phyloP scores from a whole-genome alignment of 2,113 vertebrate genomes.

The Dasyurus viverrinus region DNA sequence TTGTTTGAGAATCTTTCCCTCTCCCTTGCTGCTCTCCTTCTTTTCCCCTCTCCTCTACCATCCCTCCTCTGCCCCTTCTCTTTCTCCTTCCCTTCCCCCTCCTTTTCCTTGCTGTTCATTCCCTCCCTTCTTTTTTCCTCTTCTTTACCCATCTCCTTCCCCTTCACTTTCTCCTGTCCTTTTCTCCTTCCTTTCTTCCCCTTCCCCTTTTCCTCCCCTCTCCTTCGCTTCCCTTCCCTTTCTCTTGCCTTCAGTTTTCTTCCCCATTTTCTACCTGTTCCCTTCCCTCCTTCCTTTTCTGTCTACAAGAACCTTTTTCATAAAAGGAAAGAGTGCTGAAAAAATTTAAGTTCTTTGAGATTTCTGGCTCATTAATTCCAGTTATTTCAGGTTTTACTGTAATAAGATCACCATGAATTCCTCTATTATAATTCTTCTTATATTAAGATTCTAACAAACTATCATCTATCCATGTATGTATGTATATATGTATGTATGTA shows the following conservation, averaged over 20 bases:
- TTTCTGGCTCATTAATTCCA: neutral
- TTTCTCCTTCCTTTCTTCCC: neutral
- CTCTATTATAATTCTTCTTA: neutral
- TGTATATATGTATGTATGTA: too few species aligned
- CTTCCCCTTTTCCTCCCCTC: too few species aligned
- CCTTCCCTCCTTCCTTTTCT: neutral
- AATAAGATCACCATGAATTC: neutral
- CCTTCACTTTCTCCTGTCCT: too few species aligned
- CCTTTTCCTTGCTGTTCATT: too few species aligned
- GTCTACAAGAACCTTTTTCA: neutral
- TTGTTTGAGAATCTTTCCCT: neutral
- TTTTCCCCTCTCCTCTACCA: neutral
- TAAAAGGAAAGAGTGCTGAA: neutral
- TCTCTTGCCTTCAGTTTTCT: neutral
- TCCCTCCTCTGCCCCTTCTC: neutral
- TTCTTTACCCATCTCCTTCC: too few species aligned
- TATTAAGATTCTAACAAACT: neutral
- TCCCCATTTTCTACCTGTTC: neutral
- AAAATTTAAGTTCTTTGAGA: neutral
- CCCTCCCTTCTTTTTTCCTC: neutral
- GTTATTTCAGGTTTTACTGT: neutral
- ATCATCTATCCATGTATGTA: neutral
- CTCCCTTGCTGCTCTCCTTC: neutral
- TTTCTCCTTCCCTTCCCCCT: neutral
- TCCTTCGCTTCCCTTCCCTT: neutral